Evolutionary conservation across 2,888 invertebrate genomes (phyloP), one percentile per base, ranked within the genome.

Genomic region (Petrolisthes manimaculis): DNA sequence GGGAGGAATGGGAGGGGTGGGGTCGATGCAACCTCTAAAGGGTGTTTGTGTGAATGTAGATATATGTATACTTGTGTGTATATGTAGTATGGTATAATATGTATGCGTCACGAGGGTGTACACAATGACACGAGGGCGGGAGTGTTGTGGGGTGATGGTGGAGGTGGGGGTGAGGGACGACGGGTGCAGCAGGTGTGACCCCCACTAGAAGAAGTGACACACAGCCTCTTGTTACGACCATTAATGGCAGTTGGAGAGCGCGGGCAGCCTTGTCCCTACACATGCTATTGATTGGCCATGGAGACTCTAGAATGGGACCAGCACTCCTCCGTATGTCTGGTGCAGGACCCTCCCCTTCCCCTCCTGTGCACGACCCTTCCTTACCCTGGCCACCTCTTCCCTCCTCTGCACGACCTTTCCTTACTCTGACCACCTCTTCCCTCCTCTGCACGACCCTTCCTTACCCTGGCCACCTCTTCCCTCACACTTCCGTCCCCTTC

Each of bases 241-340:
- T 54, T 14, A 77, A 54, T 53, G 77, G 77, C n/a, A 77, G 77
- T 77, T 53, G 79, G 79, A 55, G 79, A 55, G 79, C 55, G 54
- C 79, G 79, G 55, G 55, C 79, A 79, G 79, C 55, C 79, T 56
- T 79, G 79, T 79, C 79, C 79, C 79, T 79, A 79, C 79, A 81
- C 67, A 67, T 24, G 81, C 61, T 81, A 81, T 81, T 81, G 81
- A 81, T 81, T 81, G 81, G 37, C 67, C 81, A 61, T 81, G 81
- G 37, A 77, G 53, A 56, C 81, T 54, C 56, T 61, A 81, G 61
- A 61, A 61, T 24, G 56, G 56, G n/a, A 56, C 81, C 56, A 56
- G 6, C 55, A 21, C 81, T 56, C 61, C 67, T 77, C 53, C 77
- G 77, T 77, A 51, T 77, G 81, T 56, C 56, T n/a, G 21, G 55